phyloP scores from a whole-genome alignment of 2,797 vertebrate species.

The Betta splendens region DNA sequence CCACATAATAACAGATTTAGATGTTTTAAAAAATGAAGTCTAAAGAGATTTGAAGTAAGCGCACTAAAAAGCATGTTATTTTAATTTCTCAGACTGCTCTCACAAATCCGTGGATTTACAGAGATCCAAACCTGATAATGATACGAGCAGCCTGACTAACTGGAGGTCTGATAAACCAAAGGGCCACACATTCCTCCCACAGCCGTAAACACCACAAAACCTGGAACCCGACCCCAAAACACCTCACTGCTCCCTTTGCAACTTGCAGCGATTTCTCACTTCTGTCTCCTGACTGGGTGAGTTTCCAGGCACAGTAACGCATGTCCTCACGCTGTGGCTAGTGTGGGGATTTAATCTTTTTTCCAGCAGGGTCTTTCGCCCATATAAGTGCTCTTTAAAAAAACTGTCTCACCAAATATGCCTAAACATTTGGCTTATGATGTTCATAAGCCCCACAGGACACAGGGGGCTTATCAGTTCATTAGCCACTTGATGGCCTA shows the following conservation, averaged over 20 bases:
- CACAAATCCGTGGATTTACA: conserved; percentile 80
- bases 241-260: not conserved
- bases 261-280: conserved; percentile 9
- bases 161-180: conserved; percentile 64
- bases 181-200: conserved; percentile 57
- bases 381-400: conserved; percentile 48
- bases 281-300: not conserved
- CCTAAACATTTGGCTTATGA: conserved; percentile 70
- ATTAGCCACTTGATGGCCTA: conserved; percentile 76
- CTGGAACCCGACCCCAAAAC: conserved; percentile 3
- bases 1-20: conserved; percentile 82
- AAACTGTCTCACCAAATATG: conserved; percentile 50
- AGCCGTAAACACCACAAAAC: conserved; percentile 5
- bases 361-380: too few relatives aligned
- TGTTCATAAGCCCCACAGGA: conserved; percentile 70
- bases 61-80: conserved; percentile 84
- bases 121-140: conserved; percentile 80
- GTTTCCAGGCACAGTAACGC: not conserved
- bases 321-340: conserved; percentile 5
- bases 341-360: conserved; percentile 15
- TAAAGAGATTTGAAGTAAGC: conserved; percentile 82
- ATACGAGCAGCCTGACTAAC: conserved; percentile 68
- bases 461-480: conserved; percentile 75
- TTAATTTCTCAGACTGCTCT: conserved; percentile 83
- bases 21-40: conserved; percentile 80